Evolutionary conservation across 2,113 vertebrate species (phyloP).

Genomic region (Podocnemis expansa): DNA sequence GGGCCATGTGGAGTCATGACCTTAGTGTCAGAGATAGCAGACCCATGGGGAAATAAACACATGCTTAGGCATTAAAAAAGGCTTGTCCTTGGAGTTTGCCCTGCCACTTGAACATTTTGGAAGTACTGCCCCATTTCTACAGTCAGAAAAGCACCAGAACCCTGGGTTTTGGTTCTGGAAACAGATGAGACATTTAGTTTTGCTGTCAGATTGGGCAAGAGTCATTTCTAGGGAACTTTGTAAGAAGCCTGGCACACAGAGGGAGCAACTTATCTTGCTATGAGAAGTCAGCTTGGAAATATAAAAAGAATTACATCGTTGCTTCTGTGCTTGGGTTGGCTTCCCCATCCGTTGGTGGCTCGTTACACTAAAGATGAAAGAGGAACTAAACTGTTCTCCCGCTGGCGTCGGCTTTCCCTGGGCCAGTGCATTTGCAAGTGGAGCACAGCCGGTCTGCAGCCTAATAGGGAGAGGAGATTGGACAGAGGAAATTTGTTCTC

Average conservation of each 20-base stretch:
- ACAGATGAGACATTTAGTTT: slow-evolving; percentile 10
- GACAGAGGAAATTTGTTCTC: neutral
- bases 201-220: slow-evolving; percentile 6
- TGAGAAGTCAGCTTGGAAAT: neutral
- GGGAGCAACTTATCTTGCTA: slow-evolving; percentile 55
- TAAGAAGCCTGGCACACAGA: slow-evolving; percentile 48
- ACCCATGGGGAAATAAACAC: neutral
- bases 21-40: neutral
- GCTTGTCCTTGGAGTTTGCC: neutral
- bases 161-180: neutral
- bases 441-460: rapidly evolving
- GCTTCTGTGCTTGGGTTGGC: neutral
- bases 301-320: neutral
- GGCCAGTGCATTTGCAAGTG: rapidly evolving
- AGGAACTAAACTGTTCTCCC: neutral
- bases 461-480: neutral
- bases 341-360: slow-evolving; percentile 12
- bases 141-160: neutral
- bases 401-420: rapidly evolving
- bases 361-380: neutral
- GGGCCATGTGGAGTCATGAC: neutral
- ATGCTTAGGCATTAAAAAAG: neutral
- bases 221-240: slow-evolving; percentile 33
- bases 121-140: neutral
- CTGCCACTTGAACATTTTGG: neutral